phyloP scores from a whole-genome alignment of 2,888 invertebrate species.

The Malacosoma neustria region DNA sequence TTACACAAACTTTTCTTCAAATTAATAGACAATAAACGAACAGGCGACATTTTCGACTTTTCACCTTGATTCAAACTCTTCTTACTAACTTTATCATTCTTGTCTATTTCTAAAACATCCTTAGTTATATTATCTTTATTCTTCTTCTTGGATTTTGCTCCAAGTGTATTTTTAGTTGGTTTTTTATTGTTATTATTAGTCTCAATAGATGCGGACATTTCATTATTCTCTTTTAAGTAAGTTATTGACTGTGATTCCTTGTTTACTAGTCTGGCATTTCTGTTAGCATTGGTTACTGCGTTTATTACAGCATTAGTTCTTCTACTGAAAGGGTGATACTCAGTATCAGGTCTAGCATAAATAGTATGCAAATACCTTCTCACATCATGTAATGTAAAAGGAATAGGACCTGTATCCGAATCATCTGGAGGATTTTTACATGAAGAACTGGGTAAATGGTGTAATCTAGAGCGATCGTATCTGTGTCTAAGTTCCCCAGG shows the following conservation, averaged over 20 bases:
- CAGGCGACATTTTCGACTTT: conserved; percentile 78
- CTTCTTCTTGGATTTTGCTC: conserved; percentile 78
- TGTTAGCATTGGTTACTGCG: conserved; percentile 57
- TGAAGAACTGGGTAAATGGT: conserved; percentile 81
- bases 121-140: conserved; percentile 55
- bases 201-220: conserved; percentile 40
- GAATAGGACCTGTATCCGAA: conserved; percentile 80
- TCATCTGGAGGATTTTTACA: conserved; percentile 68
- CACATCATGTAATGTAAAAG: conserved; percentile 90
- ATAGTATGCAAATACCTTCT: conserved; percentile 87
- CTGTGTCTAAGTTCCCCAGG: conserved; percentile 44
- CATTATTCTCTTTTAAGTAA: conserved; percentile 48
- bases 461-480: conserved; percentile 74
- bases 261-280: conserved; percentile 40
- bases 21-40: conserved; percentile 80
- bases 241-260: conserved; percentile 40
- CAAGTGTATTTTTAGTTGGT: conserved; percentile 69
- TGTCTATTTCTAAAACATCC: conserved; percentile 46
- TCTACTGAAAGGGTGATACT: conserved; percentile 59
- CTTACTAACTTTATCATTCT: conserved; percentile 53
- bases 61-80: conserved; percentile 30
- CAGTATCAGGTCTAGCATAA: conserved; percentile 84
- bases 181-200: conserved; percentile 65
- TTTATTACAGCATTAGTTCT: conserved; percentile 62
- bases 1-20: conserved; percentile 90